Conservation (phyloP, 2,113 vertebrate species). For the Halichoerus grypus region DNA sequence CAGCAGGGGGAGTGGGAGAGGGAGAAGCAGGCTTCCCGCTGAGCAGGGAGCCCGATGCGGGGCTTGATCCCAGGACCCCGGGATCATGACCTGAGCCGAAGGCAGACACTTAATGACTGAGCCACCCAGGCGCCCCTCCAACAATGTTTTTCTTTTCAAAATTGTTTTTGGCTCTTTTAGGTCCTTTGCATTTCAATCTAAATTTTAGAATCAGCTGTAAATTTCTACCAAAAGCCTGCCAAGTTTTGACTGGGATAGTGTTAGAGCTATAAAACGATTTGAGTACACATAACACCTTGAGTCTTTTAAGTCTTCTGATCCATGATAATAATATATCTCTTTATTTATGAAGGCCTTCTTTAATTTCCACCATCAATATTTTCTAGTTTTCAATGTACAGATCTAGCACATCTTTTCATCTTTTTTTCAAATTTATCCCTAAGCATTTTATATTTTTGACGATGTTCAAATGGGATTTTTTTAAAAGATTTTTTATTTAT, state of each 20-base stretch:
- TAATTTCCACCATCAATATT: background rate
- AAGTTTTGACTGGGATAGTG: background rate
- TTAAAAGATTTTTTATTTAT: too few species aligned
- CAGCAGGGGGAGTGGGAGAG: too few species aligned
- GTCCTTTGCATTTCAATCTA: background rate
- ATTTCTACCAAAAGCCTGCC: background rate
- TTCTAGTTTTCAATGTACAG: background rate
- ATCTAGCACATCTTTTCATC: background rate
- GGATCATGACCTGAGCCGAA: too few species aligned
- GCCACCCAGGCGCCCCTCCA: background rate
- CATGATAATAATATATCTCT: background rate
- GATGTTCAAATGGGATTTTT: background rate
- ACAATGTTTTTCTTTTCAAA: slow-evolving; percentile 29
- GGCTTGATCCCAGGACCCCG: too few species aligned
- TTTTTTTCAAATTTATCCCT: background rate
- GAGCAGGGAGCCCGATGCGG: too few species aligned
- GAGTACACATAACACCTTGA: background rate
- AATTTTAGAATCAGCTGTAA: background rate
- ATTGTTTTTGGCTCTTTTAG: slow-evolving; percentile 17
- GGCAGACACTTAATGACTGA: too few species aligned
- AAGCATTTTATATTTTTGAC: background rate
- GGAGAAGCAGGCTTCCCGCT: too few species aligned
- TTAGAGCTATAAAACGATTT: background rate
- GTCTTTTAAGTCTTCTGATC: background rate
- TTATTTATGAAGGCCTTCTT: background rate